phyloP scores from a whole-genome alignment of 2,113 vertebrate species.

The Xiphophorus couchianus region DNA sequence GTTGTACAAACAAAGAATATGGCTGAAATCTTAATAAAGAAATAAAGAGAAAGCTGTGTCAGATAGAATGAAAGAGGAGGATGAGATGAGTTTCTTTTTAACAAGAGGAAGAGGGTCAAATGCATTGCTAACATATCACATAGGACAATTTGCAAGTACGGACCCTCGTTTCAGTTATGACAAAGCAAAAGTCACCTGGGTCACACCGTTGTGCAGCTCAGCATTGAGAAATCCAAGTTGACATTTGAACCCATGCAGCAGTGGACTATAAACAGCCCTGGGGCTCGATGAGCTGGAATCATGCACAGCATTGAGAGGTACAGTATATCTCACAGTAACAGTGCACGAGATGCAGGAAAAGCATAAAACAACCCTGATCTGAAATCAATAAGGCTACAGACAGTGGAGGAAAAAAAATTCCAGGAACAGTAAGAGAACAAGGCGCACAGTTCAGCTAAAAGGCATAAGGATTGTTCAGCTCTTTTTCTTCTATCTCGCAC shows the following conservation, averaged over 20 bases:
- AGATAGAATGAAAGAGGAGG: too few relatives aligned
- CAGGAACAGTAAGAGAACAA: slow-evolving; percentile 42
- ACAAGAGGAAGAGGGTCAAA: too few relatives aligned
- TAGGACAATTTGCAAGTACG: background rate
- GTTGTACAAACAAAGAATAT: too few relatives aligned
- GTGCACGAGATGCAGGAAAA: slow-evolving; percentile 45
- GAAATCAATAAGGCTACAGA: slow-evolving; percentile 70
- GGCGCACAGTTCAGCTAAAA: slow-evolving; percentile 45
- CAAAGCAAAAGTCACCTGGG: background rate
- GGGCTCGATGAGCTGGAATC: slow-evolving; percentile 54
- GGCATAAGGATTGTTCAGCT: slow-evolving; percentile 30
- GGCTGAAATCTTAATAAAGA: too few relatives aligned
- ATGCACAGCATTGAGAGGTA: slow-evolving; percentile 26
- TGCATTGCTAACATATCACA: too few relatives aligned
- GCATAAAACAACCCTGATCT: slow-evolving; percentile 63
- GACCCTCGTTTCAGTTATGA: background rate
- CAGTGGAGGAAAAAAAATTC: slow-evolving; percentile 40
- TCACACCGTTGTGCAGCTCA: background rate
- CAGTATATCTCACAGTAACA: slow-evolving; percentile 40
- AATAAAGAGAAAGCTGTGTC: too few relatives aligned
- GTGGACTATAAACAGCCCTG: slow-evolving; percentile 40
- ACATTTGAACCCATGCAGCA: slow-evolving; percentile 36
- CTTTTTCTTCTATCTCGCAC: slow-evolving; percentile 39
- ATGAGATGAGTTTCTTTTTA: too few relatives aligned
- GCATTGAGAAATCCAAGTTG: slow-evolving; percentile 31